Evolutionary conservation across 2,797 vertebrate species (phyloP).

Genomic region (Enteromius radiatus): DNA sequence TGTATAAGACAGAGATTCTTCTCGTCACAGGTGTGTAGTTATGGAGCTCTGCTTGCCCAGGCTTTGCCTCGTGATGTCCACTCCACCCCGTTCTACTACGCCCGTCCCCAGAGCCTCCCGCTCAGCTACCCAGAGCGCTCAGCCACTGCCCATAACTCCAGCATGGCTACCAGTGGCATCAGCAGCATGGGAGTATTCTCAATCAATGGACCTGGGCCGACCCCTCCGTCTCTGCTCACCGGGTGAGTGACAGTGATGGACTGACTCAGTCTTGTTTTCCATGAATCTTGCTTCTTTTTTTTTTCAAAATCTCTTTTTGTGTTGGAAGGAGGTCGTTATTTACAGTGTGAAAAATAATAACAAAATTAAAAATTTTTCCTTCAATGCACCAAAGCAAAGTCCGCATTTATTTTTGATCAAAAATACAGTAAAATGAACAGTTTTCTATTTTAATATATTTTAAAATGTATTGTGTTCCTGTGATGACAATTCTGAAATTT

Average conservation of each 20-base stretch:
- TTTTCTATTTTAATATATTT: not conserved
- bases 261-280: not conserved
- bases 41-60: slow-evolving; percentile 89
- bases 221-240: slow-evolving; percentile 85
- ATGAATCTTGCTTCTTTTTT: no score
- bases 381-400: not conserved
- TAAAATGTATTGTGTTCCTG: not conserved
- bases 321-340: not conserved
- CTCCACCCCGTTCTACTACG: slow-evolving; percentile 94
- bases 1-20: not conserved
- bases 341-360: not conserved
- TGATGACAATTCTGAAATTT: not conserved
- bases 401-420: not conserved
- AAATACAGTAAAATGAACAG: not conserved
- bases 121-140: slow-evolving; percentile 88
- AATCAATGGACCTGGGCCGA: slow-evolving; percentile 86
- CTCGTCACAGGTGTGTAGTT: slow-evolving; percentile 85
- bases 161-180: slow-evolving; percentile 92
- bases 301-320: not conserved
- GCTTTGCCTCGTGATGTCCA: slow-evolving; percentile 92
- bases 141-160: slow-evolving; percentile 78
- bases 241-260: slow-evolving; percentile 78
- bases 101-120: slow-evolving; percentile 92
- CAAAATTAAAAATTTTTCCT: no score
- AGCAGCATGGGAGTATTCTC: slow-evolving; percentile 88